Evolutionary conservation across 2,113 vertebrate species (phyloP).

Genomic region (Oncorhynchus nerka): DNA sequence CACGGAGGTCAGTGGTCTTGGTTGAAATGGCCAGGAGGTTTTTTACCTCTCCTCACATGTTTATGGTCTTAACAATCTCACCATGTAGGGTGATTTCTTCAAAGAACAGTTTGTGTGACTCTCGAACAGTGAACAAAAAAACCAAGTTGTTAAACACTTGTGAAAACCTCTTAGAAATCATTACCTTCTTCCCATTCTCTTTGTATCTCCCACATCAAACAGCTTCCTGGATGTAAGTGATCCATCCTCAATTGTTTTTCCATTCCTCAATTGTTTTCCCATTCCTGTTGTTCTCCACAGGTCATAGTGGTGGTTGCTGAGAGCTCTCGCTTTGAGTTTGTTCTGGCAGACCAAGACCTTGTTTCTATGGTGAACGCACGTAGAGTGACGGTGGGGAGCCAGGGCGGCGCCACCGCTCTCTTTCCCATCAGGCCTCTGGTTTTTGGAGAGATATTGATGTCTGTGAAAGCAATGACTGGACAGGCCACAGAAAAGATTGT

Average conservation of each 20-base stretch:
- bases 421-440: constrained; percentile 77
- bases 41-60: too few species aligned
- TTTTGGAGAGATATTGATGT: constrained; percentile 81
- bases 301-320: constrained; percentile 75
- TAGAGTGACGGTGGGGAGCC: constrained; percentile 68
- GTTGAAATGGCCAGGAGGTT: not conserved
- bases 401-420: constrained; percentile 65
- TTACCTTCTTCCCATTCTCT: not conserved
- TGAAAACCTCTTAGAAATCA: not conserved
- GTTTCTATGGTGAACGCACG: constrained; percentile 70
- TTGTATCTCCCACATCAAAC: not conserved
- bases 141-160: not conserved
- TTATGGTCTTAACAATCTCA: too few species aligned
- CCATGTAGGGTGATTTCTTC: too few species aligned
- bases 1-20: constrained; percentile 63
- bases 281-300: constrained; percentile 58
- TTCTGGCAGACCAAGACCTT: constrained; percentile 61
- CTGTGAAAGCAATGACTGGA: constrained; percentile 76
- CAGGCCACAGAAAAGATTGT: constrained; percentile 79
- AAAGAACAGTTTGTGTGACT: too few species aligned
- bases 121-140: not conserved
- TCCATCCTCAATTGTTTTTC: constrained; percentile 1
- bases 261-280: constrained; percentile 23
- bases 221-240: not conserved
- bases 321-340: constrained; percentile 80